Evolutionary conservation across 2,888 invertebrate genomes (phyloP).

Genomic region (Onthophagus sagittarius): DNA sequence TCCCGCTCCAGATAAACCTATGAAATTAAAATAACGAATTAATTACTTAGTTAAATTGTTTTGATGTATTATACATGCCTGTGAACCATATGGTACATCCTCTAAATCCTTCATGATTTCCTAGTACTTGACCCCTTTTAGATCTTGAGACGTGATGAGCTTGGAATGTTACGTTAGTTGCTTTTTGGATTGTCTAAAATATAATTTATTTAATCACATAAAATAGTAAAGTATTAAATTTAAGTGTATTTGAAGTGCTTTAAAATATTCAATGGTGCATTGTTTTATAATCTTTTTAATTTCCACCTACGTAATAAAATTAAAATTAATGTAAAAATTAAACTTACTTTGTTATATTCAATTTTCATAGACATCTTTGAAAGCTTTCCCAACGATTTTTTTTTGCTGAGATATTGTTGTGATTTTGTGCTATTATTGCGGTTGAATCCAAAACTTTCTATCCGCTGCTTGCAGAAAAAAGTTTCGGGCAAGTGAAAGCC

Average conservation of each 20-base stretch:
- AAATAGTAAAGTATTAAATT: too few species aligned
- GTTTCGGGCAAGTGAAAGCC: background rate
- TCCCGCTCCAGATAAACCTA: slow-evolving; percentile 71
- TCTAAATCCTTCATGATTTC: slow-evolving; percentile 79
- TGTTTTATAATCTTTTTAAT: background rate
- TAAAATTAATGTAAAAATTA: background rate
- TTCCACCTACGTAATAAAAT: background rate
- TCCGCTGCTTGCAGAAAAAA: background rate
- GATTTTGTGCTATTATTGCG: background rate
- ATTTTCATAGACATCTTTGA: background rate
- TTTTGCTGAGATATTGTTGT: too few species aligned
- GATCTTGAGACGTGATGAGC: slow-evolving; percentile 89
- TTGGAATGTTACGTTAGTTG: slow-evolving; percentile 89
- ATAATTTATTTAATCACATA: background rate
- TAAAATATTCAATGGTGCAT: background rate
- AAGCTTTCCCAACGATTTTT: background rate
- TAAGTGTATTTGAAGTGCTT: background rate
- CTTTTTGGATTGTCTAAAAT: slow-evolving; percentile 60
- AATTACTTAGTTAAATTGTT: too few species aligned
- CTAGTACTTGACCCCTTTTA: slow-evolving; percentile 83
- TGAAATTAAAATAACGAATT: background rate
- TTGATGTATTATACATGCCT: slow-evolving; percentile 49
- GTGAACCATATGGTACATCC: slow-evolving; percentile 97
- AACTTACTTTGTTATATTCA: background rate
- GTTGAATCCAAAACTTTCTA: background rate